phyloP scores from a whole-genome alignment of 2,113 vertebrate species.

The Arothron firmamentum region DNA sequence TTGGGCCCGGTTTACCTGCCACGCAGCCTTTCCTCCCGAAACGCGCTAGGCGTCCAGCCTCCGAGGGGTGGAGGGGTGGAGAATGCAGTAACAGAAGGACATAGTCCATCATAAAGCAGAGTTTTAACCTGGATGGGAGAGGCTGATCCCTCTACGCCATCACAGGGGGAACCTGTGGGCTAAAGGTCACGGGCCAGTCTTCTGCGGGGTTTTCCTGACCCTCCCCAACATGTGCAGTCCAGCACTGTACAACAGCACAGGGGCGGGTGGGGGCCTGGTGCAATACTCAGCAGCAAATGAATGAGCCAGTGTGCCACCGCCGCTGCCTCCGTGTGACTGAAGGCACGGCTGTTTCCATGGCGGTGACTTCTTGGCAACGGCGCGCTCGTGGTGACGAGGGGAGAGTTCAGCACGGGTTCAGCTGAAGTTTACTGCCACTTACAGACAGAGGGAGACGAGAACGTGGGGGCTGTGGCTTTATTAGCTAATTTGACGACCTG shows the following conservation, averaged over 20 bases:
- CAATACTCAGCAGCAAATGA: constrained; percentile 36
- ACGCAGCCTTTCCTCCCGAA: constrained; percentile 54
- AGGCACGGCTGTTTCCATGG: constrained; percentile 62
- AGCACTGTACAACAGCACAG: constrained; percentile 14
- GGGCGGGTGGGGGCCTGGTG: constrained; percentile 15
- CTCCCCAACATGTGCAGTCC: too few species aligned
- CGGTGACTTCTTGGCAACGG: constrained; percentile 51
- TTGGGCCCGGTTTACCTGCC: constrained; percentile 49
- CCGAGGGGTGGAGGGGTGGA: constrained; percentile 13
- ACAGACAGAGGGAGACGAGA: too few species aligned
- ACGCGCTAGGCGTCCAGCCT: constrained; percentile 23
- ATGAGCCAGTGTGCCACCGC: constrained; percentile 37
- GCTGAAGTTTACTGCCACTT: constrained; percentile 60
- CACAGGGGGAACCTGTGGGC: too few species aligned
- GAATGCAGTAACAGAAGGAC: constrained; percentile 9
- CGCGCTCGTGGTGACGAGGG: constrained; percentile 48
- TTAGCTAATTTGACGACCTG: too few species aligned
- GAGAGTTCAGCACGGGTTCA: constrained; percentile 61
- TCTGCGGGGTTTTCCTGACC: not conserved
- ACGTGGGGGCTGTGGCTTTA: too few species aligned
- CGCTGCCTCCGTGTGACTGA: constrained; percentile 35
- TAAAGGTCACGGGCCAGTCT: constrained; percentile 16
- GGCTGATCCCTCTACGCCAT: too few species aligned
- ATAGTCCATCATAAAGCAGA: constrained; percentile 5
- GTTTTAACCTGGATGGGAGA: not conserved